phyloP scores from a whole-genome alignment of 2,888 invertebrate genomes.

The Liposcelis brunnea region DNA sequence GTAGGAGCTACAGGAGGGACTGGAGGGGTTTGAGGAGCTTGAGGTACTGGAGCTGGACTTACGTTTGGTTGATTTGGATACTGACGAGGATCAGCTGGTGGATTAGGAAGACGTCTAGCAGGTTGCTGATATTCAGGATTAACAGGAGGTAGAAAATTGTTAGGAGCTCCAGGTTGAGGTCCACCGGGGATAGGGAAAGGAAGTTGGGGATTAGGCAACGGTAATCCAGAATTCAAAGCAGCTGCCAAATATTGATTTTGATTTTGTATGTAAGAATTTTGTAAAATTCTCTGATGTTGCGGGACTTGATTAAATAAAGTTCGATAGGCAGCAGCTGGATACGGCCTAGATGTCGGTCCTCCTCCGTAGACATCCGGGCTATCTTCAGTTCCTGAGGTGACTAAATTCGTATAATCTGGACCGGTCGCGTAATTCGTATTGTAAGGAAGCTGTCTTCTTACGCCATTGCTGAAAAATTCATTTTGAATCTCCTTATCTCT shows the following conservation, averaged over 20 bases:
- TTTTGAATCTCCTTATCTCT: neutral
- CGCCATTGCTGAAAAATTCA: neutral
- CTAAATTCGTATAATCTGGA: neutral
- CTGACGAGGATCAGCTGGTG: neutral
- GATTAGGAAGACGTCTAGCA: neutral
- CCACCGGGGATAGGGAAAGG: neutral
- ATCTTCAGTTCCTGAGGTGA: slow-evolving; percentile 6
- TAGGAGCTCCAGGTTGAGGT: neutral
- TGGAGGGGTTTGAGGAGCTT: neutral
- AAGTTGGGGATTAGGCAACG: neutral
- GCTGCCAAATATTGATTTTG: slow-evolving; percentile 4
- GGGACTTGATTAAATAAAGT: neutral
- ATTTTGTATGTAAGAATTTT: slow-evolving; percentile 1
- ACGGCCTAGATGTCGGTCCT: neutral
- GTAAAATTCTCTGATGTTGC: slow-evolving; percentile 3
- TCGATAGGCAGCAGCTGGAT: slow-evolving; percentile 1
- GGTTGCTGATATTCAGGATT: neutral
- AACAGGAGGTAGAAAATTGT: neutral
- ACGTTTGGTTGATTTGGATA: neutral
- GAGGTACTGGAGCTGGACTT: neutral
- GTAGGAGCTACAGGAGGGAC: neutral
- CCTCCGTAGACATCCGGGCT: slow-evolving; percentile 6
- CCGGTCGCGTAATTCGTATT: too few relatives aligned
- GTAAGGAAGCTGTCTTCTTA: neutral
- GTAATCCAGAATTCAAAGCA: neutral